phyloP scores from a whole-genome alignment of 2,888 invertebrate genomes.

The Apodemia hepburni region DNA sequence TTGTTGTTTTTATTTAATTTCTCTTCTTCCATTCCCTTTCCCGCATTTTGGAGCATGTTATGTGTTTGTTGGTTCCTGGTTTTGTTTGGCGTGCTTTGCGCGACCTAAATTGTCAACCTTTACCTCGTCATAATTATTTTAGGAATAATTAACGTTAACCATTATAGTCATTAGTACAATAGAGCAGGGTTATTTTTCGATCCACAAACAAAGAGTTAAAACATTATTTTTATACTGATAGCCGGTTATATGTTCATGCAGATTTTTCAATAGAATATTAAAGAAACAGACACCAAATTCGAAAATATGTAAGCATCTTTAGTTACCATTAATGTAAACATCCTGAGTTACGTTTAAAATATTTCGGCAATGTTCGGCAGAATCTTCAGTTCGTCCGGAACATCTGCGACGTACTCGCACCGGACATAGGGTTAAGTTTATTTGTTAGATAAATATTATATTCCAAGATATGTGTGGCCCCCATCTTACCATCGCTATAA shows the following conservation, averaged over 20 bases:
- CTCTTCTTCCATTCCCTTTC: conserved; percentile 51
- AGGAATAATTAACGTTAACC: conserved; percentile 77
- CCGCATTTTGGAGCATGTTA: conserved; percentile 52
- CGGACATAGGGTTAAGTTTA: conserved; percentile 75
- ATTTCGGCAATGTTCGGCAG: conserved; percentile 69
- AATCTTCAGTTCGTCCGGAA: conserved; percentile 63
- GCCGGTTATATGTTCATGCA: conserved; percentile 76
- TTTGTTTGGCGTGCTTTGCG: conserved; percentile 47
- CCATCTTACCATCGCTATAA: conserved; percentile 32
- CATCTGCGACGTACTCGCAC: conserved; percentile 38
- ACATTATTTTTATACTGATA: conserved; percentile 78
- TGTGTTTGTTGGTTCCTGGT: conserved; percentile 40
- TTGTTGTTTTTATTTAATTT: conserved; percentile 64
- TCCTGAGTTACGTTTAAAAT: conserved; percentile 62
- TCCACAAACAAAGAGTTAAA: conserved; percentile 75
- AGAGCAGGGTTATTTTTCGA: conserved; percentile 80
- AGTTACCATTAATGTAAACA: conserved; percentile 61
- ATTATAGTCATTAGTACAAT: conserved; percentile 74
- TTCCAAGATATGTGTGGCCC: conserved; percentile 62
- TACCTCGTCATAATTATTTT: conserved; percentile 76
- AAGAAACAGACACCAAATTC: conserved; percentile 60
- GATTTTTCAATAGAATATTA: conserved; percentile 63
- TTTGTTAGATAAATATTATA: conserved; percentile 71
- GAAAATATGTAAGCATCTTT: conserved; percentile 65
- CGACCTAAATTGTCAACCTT: conserved; percentile 73